Conservation (phyloP, 2,797 vertebrate species). For the Schizothorax lantsangensis region DNA sequence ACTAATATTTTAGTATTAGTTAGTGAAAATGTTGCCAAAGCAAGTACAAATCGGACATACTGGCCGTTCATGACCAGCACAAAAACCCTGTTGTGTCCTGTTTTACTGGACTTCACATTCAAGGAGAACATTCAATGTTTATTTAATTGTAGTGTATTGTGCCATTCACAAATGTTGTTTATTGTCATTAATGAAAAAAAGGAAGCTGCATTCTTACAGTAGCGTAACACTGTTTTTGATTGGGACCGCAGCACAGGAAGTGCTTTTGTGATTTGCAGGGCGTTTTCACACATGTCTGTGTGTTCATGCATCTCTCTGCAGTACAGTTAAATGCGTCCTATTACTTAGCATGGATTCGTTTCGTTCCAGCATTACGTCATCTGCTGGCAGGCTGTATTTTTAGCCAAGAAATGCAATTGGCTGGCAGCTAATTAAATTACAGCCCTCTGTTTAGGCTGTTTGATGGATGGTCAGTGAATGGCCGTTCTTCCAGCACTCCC, state of each 20-base stretch:
- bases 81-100: no score
- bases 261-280: background rate
- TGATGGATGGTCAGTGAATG: constrained; percentile 63
- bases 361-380: constrained; percentile 81
- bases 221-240: background rate
- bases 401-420: constrained; percentile 76
- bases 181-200: background rate
- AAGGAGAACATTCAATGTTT: background rate
- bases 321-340: constrained; percentile 72
- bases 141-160: background rate
- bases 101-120: background rate
- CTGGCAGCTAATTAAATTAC: constrained; percentile 79
- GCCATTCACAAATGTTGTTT: background rate
- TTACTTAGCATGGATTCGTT: constrained; percentile 76
- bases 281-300: background rate
- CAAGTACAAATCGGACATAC: background rate
- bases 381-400: constrained; percentile 78
- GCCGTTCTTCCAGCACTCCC: constrained; percentile 27
- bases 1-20: background rate
- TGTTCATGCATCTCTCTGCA: constrained; percentile 59
- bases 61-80: no score
- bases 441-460: constrained; percentile 69
- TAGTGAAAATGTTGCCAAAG: background rate
- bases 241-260: background rate
- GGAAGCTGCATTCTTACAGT: background rate